Percentiles rank a stretch among this genome's conserved stretches.
Evolutionary conservation across 2,888 invertebrate genomes (phyloP).

Genomic region (Dysmachus trigonus): DNA sequence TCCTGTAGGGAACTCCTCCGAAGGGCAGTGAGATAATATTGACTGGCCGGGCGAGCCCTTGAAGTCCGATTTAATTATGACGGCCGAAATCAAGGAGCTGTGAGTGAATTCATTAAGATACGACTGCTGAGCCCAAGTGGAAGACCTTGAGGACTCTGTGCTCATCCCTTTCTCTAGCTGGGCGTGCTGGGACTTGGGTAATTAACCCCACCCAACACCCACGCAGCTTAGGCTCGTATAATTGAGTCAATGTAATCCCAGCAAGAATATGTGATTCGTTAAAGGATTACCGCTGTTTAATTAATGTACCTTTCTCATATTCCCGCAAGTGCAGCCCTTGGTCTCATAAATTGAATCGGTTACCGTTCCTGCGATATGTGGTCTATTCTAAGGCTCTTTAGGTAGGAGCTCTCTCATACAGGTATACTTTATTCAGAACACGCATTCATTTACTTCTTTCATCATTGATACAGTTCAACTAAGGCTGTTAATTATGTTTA

Average conservation of each 20-base stretch:
- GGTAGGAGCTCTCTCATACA: background rate
- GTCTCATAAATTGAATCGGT: background rate
- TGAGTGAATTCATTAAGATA: constrained; percentile 5
- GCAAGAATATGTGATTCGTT: background rate
- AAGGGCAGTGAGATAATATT: background rate
- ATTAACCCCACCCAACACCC: background rate
- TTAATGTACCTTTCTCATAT: background rate
- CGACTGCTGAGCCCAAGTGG: background rate
- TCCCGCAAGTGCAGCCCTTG: background rate
- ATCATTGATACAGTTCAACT: background rate
- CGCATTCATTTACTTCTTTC: no score
- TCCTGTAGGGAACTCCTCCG: background rate
- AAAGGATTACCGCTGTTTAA: constrained; percentile 10
- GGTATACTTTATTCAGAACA: no score
- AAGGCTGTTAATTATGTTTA: background rate
- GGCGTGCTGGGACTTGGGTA: constrained; percentile 10
- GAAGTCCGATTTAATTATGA: background rate
- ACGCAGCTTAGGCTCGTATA: background rate
- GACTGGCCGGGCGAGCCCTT: background rate
- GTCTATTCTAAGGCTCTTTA: background rate
- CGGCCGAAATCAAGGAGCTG: background rate
- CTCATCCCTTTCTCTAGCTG: background rate
- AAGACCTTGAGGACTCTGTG: background rate
- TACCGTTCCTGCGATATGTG: background rate
- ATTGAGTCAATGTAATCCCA: background rate